phyloP scores from a whole-genome alignment of 2,113 vertebrate species.

The Heterochromis multidens region DNA sequence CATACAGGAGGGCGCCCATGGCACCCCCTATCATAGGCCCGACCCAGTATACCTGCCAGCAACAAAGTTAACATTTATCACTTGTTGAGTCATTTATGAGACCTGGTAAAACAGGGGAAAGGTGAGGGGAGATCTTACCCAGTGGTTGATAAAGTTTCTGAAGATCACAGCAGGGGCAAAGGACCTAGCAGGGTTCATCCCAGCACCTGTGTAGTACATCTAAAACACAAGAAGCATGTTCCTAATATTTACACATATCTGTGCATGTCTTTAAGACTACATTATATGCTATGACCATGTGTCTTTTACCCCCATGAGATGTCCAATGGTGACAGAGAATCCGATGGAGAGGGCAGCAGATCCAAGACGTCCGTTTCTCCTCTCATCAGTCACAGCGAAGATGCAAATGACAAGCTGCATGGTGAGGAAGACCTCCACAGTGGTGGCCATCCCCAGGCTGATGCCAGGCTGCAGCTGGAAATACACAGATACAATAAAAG shows the following conservation, averaged over 20 bases:
- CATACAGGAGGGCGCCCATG: conserved; percentile 85
- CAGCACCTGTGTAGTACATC: conserved; percentile 92
- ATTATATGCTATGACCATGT: background rate
- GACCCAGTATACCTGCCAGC: conserved; percentile 88
- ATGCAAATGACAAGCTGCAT: conserved; percentile 88
- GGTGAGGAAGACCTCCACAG: conserved; percentile 90
- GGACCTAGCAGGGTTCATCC: conserved; percentile 93
- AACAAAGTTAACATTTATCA: conserved; percentile 8
- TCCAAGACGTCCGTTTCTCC: conserved; percentile 84
- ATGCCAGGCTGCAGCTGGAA: conserved; percentile 85
- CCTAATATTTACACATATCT: background rate
- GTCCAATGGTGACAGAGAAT: conserved; percentile 88
- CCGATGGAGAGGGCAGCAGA: conserved; percentile 89
- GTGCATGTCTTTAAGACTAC: background rate
- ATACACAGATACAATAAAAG: background rate
- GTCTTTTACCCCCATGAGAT: conserved; percentile 90
- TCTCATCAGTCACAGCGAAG: conserved; percentile 88
- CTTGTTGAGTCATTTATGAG: background rate
- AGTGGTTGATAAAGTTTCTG: conserved; percentile 93
- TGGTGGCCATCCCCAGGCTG: conserved; percentile 86
- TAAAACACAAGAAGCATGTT: conserved; percentile 54
- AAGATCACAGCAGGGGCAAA: conserved; percentile 91
- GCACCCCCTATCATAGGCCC: conserved; percentile 88
- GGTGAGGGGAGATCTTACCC: conserved; percentile 77
- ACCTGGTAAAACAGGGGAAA: background rate